Evolutionary conservation across 2,113 vertebrate genomes (phyloP), one percentile per base, ranked within the genome.

Genomic region (Anseranas semipalmata): DNA sequence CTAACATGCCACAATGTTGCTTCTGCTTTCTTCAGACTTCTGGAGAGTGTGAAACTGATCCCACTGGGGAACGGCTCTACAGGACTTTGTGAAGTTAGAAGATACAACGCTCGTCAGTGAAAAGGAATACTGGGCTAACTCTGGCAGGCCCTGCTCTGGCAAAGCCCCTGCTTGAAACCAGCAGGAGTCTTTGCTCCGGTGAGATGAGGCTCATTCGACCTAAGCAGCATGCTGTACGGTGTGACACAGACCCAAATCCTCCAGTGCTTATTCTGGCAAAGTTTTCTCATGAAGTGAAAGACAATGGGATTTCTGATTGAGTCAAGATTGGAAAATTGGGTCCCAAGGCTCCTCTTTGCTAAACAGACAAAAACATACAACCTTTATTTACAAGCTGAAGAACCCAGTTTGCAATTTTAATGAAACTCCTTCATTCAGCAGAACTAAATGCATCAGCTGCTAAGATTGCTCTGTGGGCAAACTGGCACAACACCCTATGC

Each of bases 1-100:
- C 96, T 95, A 90, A 95, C 95, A 96, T 98, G 98, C 98, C 98
- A 98, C 98, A 97, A 97, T 98, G 98, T 95, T 98, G 98, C 97
- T 98, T 97, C 97, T 96, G 95, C 92, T 95, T 98, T 91, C 95
- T 95, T 80, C 97, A 75, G 96, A 85, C 87, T 91, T 96, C 95
- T 95, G 95, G 85, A 93, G 92, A 97, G 92, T 35, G 74, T 70
- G 74, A 79, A 73, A 90, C 58, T 15, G 89, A 95, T 67, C 89
- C 89, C 89, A 55, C 79, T 7, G 55, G 78, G 95, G 63, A 48
- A 84, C 16, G 28, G 90, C 80, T 91, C 94, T 60, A 53, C 21
- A 13, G 87, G 89, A 27, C 90, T 92, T 68, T 25, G 83, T 22
- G 80, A 72, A 89, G 80, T 76, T 87, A 85, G 90, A 82, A 88